Percentiles rank a stretch among this genome's conserved stretches.
Evolutionary conservation across 2,113 vertebrate species (phyloP).

Genomic region (Grammomys surdaster): DNA sequence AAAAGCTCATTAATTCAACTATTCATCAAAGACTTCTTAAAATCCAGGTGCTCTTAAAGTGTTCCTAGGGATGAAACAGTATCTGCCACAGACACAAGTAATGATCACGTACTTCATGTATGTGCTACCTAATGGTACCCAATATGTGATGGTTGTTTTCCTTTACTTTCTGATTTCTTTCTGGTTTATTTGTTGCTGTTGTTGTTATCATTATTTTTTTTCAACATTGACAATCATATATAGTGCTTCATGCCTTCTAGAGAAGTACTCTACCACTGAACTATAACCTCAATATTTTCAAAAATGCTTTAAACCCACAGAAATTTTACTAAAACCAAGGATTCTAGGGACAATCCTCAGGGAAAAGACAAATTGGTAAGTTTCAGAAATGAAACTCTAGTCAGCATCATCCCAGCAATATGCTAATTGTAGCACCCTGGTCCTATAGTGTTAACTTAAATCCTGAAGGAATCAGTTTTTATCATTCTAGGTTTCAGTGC

Average conservation of each 20-base stretch:
- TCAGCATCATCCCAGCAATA: background rate
- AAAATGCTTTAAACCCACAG: background rate
- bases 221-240: background rate
- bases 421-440: background rate
- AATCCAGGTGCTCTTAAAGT: background rate
- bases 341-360: background rate
- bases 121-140: background rate
- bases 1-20: slow-evolving; percentile 43
- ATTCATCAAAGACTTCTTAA: background rate
- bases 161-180: background rate
- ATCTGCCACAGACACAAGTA: background rate
- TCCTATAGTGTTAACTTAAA: background rate
- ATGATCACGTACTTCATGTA: background rate
- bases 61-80: background rate
- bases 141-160: background rate
- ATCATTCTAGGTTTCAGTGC: background rate
- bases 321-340: slow-evolving; percentile 50
- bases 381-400: background rate
- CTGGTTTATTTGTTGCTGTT: background rate
- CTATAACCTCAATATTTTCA: background rate
- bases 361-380: background rate
- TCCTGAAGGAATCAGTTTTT: background rate
- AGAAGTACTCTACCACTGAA: background rate
- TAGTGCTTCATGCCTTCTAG: background rate
- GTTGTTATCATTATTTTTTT: background rate